Base-by-base conservation (phyloP, 2,888 invertebrate species). In the Aplocera efformata region DNA sequence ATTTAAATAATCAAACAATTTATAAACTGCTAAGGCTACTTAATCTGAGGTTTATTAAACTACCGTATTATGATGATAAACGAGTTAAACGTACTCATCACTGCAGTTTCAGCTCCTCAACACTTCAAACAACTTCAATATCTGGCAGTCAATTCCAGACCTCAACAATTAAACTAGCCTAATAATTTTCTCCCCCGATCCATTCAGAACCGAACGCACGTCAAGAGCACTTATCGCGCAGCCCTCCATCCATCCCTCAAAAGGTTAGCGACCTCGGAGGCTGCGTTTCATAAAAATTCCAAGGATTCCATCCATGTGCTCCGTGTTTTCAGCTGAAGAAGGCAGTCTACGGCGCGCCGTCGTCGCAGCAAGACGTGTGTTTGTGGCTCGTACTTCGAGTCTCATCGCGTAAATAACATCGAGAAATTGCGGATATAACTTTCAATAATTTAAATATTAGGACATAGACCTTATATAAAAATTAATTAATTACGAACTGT, bases 351-450 rank as follows among this genome's bases (percentile, higher is more conserved):
- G 64, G 42, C 66, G 56, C 53, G 63, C 68, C 68, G 71, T 64
- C 65, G 58, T 48, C 43, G 53, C 39, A 43, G 50, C 23, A 30
- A 52, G 58, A 69, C 64, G 77, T 53, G 50, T 59, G 30, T 21
- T 39, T 51, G 53, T 52, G 32, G 44, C 47, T 29, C 50, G 42
- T 33, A 27, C 37, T 45, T 30, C 50, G 52, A 54, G 50, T 38
- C 37, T 53, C 56, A 62, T 43, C 73, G 74, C 84, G 84, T 82
- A 78, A 79, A 80, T 66, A 78, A 84, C 75, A 77, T 84, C 84
- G 83, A 79, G 50, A 34, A 48, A 44, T 50, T 53, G 47, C 51
- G 57, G 55, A 60, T 59, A 29, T 49, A 48, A 50, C 26, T 52
- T 56, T 42, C 45, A 44, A 33, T 4, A 11, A 27, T 23, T 11